Base-by-base conservation (phyloP, 2,888 invertebrate genomes). In the Hipparchia sbordonii region DNA sequence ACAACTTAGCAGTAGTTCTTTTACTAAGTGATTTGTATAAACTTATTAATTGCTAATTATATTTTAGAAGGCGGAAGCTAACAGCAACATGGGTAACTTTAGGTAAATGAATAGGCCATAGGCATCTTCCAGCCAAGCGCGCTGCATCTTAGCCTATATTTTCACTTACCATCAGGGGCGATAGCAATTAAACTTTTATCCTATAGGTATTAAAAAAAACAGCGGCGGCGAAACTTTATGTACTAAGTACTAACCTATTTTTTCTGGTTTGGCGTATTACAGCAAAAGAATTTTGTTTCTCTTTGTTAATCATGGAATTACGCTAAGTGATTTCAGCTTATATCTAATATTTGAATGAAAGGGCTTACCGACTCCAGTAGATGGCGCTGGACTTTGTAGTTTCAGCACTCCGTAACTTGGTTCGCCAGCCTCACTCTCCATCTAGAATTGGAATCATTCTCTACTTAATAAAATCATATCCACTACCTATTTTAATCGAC, bases 331-430 rank as follows among this genome's bases (percentile, higher is more conserved):
- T 5, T 1, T 5, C 39, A 4, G 39, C 39, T 39, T 39, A 2
- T 39, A 39, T 39, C 39, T 5, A 39, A 39, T 39, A 39, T 39
- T 39, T 5, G 7, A 48, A 6, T 48, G 48, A 6, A 48, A 6
- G 3, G 45, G 56, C 70, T 70, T 81, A 87, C 88, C 87, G 81
- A 83, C 85, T 71, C 85, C 88, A 7, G 78, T 81, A 6, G 91
- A 89, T 2, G 92, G 89, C 70, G 94, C 94, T 2, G 96, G 96
- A 51, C 96, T 96, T 83, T 97, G 97, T 74, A 97, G 92, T 81
- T 97, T 96, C 68, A 97, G 85, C 0, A 97, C 96, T 1, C 97
- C 97, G 79, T 96, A 97, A 81, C 96, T 96, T 0, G 87, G 78
- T 71, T 93, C 93, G 0, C 88, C 89, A 0, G 84, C 81, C 82